These are phyloP conservation scores for Petrocephalus sullivani DNA, from an alignment of 2,797 vertebrate genomes.

Conservation along the genomic window DNA sequence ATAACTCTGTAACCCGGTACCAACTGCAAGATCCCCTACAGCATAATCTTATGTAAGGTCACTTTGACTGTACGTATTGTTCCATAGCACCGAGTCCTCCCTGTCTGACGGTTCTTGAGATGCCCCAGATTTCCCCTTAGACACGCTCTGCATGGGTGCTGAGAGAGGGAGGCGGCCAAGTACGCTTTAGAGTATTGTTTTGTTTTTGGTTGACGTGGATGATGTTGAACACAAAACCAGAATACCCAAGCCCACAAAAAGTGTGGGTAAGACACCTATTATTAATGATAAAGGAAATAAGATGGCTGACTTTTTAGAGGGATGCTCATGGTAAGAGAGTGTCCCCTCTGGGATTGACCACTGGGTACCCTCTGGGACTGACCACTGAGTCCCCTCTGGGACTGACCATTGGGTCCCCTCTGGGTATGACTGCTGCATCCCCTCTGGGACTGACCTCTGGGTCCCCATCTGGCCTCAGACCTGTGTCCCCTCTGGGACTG, in stretches of 20 bases:
- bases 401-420: background rate
- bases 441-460: background rate
- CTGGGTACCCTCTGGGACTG: background rate
- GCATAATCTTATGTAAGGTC: conserved; percentile 64
- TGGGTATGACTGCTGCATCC: background rate
- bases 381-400: background rate
- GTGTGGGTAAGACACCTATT: background rate
- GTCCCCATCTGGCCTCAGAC: too few species aligned
- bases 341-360: background rate
- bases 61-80: conserved; percentile 60
- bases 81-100: conserved; percentile 46
- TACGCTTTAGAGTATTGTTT: background rate
- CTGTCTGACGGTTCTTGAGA: conserved; percentile 40
- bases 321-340: background rate
- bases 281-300: background rate
- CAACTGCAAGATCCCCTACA: conserved; percentile 53
- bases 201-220: background rate
- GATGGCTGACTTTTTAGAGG: background rate
- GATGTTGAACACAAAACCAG: background rate
- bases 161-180: background rate
- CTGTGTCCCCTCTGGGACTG: background rate
- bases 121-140: background rate
- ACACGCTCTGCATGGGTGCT: background rate
- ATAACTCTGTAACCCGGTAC: conserved; percentile 52
- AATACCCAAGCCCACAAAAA: background rate